Evolutionary conservation across 2,888 invertebrate species (phyloP).

Genomic region (Brachypalpus laphriformis): DNA sequence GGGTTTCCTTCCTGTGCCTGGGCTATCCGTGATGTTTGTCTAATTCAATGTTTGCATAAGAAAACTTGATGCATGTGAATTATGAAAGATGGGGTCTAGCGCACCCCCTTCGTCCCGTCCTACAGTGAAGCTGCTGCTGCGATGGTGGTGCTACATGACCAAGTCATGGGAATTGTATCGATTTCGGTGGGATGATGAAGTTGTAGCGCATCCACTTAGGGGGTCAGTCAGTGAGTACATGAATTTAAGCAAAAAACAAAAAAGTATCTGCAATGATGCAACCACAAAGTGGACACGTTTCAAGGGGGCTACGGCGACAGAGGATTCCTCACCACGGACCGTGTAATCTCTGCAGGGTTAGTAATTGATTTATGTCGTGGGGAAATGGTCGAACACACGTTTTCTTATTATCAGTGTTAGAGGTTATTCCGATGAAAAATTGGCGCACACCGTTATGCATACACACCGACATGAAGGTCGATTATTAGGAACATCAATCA

Average conservation of each 20-base stretch:
- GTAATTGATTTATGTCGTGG: slow-evolving; percentile 71
- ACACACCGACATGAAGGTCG: slow-evolving; percentile 53
- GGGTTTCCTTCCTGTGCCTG: neutral
- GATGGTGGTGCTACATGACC: slow-evolving; percentile 44
- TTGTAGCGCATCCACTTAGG: slow-evolving; percentile 70
- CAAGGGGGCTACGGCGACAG: slow-evolving; percentile 4
- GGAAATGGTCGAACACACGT: slow-evolving; percentile 69
- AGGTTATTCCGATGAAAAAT: slow-evolving; percentile 67
- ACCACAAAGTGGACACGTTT: slow-evolving; percentile 60
- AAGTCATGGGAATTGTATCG: slow-evolving; percentile 74
- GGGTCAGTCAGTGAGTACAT: slow-evolving; percentile 63
- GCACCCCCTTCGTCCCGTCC: neutral
- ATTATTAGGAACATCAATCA: slow-evolving; percentile 56
- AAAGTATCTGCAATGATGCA: slow-evolving; percentile 38
- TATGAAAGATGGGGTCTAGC: slow-evolving; percentile 62
- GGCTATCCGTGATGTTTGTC: slow-evolving; percentile 61
- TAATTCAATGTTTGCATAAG: slow-evolving; percentile 74
- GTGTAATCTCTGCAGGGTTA: slow-evolving; percentile 69
- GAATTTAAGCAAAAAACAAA: slow-evolving; percentile 28
- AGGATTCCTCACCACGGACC: slow-evolving; percentile 37
- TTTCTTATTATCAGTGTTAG: slow-evolving; percentile 69
- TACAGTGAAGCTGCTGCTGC: neutral
- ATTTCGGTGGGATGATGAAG: slow-evolving; percentile 69
- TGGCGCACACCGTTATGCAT: slow-evolving; percentile 55
- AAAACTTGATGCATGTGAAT: slow-evolving; percentile 72